A percentile compares a stretch with the other conserved stretches of the same genome.
phyloP scores from a whole-genome alignment of 2,113 vertebrate species.

The Neolamprologus modestus region DNA sequence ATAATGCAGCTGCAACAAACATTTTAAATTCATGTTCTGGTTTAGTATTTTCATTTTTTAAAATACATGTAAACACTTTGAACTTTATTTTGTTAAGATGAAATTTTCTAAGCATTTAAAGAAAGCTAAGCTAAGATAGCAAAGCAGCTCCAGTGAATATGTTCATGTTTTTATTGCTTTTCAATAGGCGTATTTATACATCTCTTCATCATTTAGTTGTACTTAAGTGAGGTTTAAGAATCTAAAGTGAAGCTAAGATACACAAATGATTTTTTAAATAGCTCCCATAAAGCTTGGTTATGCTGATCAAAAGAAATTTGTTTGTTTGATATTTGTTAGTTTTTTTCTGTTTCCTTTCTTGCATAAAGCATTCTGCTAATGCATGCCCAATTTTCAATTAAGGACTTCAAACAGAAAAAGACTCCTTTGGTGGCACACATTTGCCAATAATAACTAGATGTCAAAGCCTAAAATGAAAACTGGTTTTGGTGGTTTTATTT shows the following conservation, averaged over 20 bases:
- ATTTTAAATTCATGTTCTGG: background rate
- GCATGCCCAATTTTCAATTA: background rate
- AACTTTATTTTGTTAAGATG: background rate
- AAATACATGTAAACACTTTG: background rate
- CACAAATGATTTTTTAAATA: background rate
- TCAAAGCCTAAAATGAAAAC: background rate
- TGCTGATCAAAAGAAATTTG: background rate
- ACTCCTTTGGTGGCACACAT: background rate
- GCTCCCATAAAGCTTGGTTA: background rate
- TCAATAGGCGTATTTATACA: background rate
- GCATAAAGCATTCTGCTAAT: background rate
- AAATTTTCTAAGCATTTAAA: background rate
- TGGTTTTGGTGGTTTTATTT: background rate
- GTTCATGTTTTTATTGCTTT: background rate
- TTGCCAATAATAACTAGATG: background rate
- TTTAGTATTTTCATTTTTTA: background rate
- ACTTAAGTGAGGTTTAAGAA: background rate
- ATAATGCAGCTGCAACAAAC: background rate
- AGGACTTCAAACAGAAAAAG: background rate
- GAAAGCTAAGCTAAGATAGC: background rate
- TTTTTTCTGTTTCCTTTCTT: background rate
- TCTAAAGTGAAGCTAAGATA: background rate
- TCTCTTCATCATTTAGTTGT: background rate
- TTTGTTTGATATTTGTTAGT: background rate
- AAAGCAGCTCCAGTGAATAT: background rate